Evolutionary conservation across 2,888 invertebrate species (phyloP), one percentile per base, ranked within the genome.

Genomic region (Argynnis bischoffii): DNA sequence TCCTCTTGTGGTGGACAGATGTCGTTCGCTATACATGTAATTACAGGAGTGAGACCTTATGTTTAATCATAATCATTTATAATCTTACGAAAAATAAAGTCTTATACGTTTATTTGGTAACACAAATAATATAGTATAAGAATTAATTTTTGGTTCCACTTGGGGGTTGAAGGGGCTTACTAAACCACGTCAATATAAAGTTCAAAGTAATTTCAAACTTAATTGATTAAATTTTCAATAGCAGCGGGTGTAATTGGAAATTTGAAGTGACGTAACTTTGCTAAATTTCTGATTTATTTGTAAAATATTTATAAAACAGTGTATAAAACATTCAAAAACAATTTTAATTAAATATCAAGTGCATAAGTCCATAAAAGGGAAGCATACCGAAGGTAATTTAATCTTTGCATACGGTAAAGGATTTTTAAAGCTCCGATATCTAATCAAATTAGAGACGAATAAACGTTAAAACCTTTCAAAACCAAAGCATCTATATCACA

Each of bases 371-470:
- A 51, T 65, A 46, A 59, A 65, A 57, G 15, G 59, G 26, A 26
- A 26, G 47, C 57, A 46, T 8, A 26, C 18, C 31, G 16, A 13
- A 57, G 59, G 6, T 67, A 65, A 67, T 70, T 66, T 64, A 56
- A 69, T 64, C 63, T 64, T 66, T 26, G 69, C 55, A 60, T 47
- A 69, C 60, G 53, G 26, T 55, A 57, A 71, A 64, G 61, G 78
- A 72, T 65, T 65, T 59, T 69, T 66, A 67, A 64, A 63, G 63
- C 67, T 35, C 54, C 51, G 61, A 67, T 69, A 71, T 70, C 67
- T 72, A 72, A 74, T 72, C 63, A 63, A 71, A 72, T 73, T 63
- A 72, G 56, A 60, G 67, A 69, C 50, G 15, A 69, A 69, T 67
- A 72, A 71, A 70, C 59, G 57, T 55, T 56, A 66, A 63, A 69